Percentiles rank a stretch among this genome's conserved stretches.
These are phyloP conservation scores for Griposia aprilina DNA, from an alignment of 2,888 invertebrate genomes.

Conservation along the genomic window DNA sequence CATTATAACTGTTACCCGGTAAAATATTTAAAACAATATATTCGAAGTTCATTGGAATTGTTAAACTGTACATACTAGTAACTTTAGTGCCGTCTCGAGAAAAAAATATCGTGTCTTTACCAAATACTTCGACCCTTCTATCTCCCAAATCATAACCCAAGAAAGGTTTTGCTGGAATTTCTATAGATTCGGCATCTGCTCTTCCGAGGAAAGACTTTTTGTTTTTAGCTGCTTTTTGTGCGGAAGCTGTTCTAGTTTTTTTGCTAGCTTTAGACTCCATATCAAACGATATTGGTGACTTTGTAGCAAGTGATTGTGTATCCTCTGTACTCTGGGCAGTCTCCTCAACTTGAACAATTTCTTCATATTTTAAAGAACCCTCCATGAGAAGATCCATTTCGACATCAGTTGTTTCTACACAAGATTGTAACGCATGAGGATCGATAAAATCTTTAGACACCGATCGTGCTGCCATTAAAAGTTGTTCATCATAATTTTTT, in stretches of 20 bases:
- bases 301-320: conserved; percentile 63
- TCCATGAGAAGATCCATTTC: conserved; percentile 83
- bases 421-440: conserved; percentile 73
- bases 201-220: conserved; percentile 63
- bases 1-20: conserved; percentile 80
- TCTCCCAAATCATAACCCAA: conserved; percentile 84
- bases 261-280: conserved; percentile 75
- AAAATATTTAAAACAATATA: conserved; percentile 79
- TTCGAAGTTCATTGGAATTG: conserved; percentile 84
- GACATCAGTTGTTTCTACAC: conserved; percentile 79
- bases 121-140: conserved; percentile 85
- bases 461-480: conserved; percentile 72
- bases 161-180: conserved; percentile 76
- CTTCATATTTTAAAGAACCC: conserved; percentile 85
- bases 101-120: conserved; percentile 83
- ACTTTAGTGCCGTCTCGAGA: conserved; percentile 84
- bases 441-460: conserved; percentile 74
- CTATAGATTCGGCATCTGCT: conserved; percentile 42
- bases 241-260: conserved; percentile 74
- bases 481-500: conserved; percentile 78
- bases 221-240: conserved; percentile 67
- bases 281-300: conserved; percentile 69
- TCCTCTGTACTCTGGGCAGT: conserved; percentile 61
- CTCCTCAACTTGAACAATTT: conserved; percentile 71
- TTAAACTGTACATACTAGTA: conserved; percentile 77